Conservation (phyloP, 1,140 invertebrate species). For the Zophobas atratus region DNA sequence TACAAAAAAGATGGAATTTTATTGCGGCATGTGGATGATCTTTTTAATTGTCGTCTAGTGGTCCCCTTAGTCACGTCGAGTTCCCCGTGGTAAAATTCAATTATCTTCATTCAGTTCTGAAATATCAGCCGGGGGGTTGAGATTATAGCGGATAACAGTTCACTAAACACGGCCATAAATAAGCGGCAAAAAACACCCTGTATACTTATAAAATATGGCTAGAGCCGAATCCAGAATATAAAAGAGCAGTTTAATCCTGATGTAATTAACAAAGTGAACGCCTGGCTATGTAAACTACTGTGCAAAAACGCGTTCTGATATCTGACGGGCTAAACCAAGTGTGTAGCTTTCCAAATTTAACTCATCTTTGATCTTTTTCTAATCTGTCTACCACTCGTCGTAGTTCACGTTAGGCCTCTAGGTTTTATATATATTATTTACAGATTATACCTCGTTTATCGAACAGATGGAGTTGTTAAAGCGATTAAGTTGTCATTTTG, state of each 20-base stretch:
- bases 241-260: slow-evolving; percentile 25
- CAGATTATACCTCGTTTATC: too few relatives aligned
- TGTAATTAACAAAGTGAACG: slow-evolving; percentile 23
- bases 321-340: too few relatives aligned
- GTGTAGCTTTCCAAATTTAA: too few relatives aligned
- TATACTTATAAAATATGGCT: slow-evolving; percentile 22
- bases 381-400: too few relatives aligned
- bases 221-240: slow-evolving; percentile 18
- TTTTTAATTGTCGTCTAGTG: slow-evolving; percentile 42
- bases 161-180: slow-evolving; percentile 38
- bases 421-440: too few relatives aligned
- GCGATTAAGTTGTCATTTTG: too few relatives aligned
- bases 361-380: too few relatives aligned
- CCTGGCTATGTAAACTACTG: slow-evolving; percentile 1
- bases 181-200: slow-evolving; percentile 13
- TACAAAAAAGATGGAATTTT: slow-evolving; percentile 13
- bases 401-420: too few relatives aligned
- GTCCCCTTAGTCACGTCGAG: slow-evolving; percentile 18
- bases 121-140: slow-evolving; percentile 20
- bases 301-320: not conserved
- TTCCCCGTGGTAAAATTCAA: slow-evolving; percentile 36
- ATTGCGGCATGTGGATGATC: slow-evolving; percentile 29
- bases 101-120: slow-evolving; percentile 38
- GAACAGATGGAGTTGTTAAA: too few relatives aligned
- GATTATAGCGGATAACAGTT: slow-evolving; percentile 34